phyloP scores from a whole-genome alignment of 2,113 vertebrate species.

The Benitochromis conjunctus region DNA sequence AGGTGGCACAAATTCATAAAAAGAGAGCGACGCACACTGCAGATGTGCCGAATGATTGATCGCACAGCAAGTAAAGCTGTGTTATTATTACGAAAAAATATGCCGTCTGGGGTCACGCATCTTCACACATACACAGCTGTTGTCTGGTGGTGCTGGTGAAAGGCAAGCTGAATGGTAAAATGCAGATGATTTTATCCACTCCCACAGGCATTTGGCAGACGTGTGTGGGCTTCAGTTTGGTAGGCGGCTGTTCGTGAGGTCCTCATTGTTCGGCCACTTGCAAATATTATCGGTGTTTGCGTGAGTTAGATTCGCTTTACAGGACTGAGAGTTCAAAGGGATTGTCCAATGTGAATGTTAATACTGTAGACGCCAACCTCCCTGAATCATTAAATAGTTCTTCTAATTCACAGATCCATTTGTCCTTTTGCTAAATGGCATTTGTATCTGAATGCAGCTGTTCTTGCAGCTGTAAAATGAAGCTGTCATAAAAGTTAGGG shows the following conservation, averaged over 20 bases:
- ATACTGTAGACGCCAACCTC: not conserved
- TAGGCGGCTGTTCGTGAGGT: constrained; percentile 43
- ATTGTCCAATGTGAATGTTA: not conserved
- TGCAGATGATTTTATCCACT: constrained; percentile 7
- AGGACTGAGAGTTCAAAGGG: not conserved
- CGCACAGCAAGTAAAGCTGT: not conserved
- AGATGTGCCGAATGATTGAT: not conserved
- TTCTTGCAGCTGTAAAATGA: not conserved
- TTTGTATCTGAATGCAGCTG: not conserved
- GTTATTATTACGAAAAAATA: not conserved
- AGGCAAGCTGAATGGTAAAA: constrained; percentile 30
- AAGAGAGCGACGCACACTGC: not conserved
- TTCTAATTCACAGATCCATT: not conserved
- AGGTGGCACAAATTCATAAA: not conserved
- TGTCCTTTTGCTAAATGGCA: not conserved
- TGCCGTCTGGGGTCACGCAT: not conserved
- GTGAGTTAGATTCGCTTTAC: constrained; percentile 3
- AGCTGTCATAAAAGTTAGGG: not conserved
- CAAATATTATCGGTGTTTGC: not conserved
- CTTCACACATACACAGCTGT: not conserved
- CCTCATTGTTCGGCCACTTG: constrained; percentile 33
- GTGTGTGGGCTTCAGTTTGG: constrained; percentile 33
- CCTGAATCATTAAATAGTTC: not conserved
- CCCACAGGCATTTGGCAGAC: not conserved
- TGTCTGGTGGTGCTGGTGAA: constrained; percentile 13